phyloP scores from a whole-genome alignment of 2,888 invertebrate genomes.

The Iphiclides podalirius region DNA sequence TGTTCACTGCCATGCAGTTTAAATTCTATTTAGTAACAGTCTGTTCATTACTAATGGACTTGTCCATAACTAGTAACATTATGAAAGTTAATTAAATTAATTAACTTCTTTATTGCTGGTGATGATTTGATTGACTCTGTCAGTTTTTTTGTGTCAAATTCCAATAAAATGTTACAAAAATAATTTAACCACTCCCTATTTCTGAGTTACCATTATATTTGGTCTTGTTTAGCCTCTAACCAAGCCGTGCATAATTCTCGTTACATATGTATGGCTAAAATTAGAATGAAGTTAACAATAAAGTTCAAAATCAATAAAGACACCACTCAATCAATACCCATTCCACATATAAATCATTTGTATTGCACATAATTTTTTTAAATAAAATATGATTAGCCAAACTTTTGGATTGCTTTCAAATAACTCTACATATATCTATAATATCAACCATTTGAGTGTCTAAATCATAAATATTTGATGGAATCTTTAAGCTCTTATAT shows the following conservation, averaged over 20 bases:
- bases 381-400: not conserved
- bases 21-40: not conserved
- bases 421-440: not conserved
- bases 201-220: not conserved
- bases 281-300: not conserved
- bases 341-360: not conserved
- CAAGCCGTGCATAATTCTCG: slow-evolving; percentile 5
- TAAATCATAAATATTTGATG: slow-evolving; percentile 3
- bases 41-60: not conserved
- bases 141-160: no score
- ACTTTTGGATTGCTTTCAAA: not conserved
- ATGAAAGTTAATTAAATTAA: no score
- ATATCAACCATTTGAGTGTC: not conserved
- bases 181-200: not conserved
- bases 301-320: not conserved
- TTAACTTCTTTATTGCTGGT: no score
- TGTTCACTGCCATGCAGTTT: not conserved
- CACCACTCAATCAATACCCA: not conserved
- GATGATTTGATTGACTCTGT: no score
- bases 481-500: slow-evolving; percentile 16
- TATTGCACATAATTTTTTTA: not conserved
- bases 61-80: no score
- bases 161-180: no score
- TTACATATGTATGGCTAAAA: slow-evolving; percentile 7
- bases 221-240: not conserved